Percentiles rank a stretch among this genome's conserved stretches.
These are phyloP conservation scores for Acanthaster planci DNA, from an alignment of 35 echinoderm and acorn worm genomes.

Conservation along the genomic window DNA sequence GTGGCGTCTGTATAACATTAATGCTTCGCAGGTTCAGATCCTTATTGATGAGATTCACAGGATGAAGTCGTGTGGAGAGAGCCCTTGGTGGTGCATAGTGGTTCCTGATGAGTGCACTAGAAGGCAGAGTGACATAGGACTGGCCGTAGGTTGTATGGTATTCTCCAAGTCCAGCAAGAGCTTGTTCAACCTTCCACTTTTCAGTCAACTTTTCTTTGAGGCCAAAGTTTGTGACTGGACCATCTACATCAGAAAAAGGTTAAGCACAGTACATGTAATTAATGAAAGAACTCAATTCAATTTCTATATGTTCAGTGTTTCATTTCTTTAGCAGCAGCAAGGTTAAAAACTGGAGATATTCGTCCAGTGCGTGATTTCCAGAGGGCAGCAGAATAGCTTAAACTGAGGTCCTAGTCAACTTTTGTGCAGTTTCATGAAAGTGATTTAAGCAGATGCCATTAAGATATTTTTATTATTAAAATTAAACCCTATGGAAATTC, in stretches of 20 bases:
- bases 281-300: too few relatives aligned
- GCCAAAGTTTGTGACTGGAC: slow-evolving; percentile 85
- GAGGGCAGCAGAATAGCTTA: too few relatives aligned
- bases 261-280: too few relatives aligned
- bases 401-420: too few relatives aligned
- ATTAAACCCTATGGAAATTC: too few relatives aligned
- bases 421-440: too few relatives aligned
- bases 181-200: slow-evolving; percentile 72
- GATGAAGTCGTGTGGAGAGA: slow-evolving; percentile 82
- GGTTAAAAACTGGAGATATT: too few relatives aligned
- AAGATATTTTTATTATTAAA: too few relatives aligned
- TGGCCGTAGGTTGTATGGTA: slow-evolving; percentile 85
- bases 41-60: slow-evolving; percentile 86
- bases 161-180: slow-evolving; percentile 35
- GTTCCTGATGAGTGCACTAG: slow-evolving; percentile 60
- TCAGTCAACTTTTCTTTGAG: slow-evolving; percentile 48
- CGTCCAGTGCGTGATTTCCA: too few relatives aligned
- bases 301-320: too few relatives aligned
- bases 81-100: slow-evolving; percentile 84
- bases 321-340: too few relatives aligned
- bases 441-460: too few relatives aligned
- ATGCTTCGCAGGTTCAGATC: slow-evolving; percentile 76
- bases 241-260: slow-evolving; percentile 31
- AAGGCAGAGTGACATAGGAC: slow-evolving; percentile 54
- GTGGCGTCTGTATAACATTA: slow-evolving; percentile 79